Percentiles rank a stretch among this genome's conserved stretches.
phyloP scores from a whole-genome alignment of 2,797 vertebrate genomes.

The Sebastolobus alascanus region DNA sequence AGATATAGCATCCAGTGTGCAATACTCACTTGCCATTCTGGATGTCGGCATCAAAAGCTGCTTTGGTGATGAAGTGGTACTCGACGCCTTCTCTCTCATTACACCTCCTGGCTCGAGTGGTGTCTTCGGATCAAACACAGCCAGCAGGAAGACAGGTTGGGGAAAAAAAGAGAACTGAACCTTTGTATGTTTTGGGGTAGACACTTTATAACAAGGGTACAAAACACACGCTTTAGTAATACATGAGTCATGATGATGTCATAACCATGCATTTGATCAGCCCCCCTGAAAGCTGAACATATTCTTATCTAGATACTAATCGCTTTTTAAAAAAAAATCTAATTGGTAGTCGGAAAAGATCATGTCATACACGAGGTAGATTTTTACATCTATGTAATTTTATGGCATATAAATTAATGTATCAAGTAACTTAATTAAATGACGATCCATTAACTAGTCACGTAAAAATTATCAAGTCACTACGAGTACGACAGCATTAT shows the following conservation, averaged over 20 bases:
- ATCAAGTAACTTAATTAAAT: no score
- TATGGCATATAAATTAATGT: neutral
- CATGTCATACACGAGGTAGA: neutral
- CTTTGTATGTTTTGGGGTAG: neutral
- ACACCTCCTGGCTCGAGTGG: constrained; percentile 90
- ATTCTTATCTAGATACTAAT: neutral
- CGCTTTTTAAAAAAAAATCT: no score
- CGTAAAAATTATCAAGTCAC: no score
- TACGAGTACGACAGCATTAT: neutral
- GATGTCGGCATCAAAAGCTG: constrained; percentile 91
- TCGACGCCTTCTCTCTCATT: constrained; percentile 95
- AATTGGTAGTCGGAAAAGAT: neutral
- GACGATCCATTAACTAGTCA: no score
- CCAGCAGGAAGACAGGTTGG: neutral
- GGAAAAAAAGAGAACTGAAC: neutral
- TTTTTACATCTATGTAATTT: neutral
- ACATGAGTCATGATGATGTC: neutral
- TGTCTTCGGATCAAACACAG: constrained; percentile 82
- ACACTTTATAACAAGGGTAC: neutral
- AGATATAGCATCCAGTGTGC: neutral
- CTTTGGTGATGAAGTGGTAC: constrained; percentile 94
- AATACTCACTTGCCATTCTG: constrained; percentile 90
- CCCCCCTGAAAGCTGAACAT: neutral
- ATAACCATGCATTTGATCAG: neutral
- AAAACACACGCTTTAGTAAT: neutral